Evolutionary conservation across 2,113 vertebrate species (phyloP), one percentile per base, ranked within the genome.

Genomic region (Eubucco bourcierii): DNA sequence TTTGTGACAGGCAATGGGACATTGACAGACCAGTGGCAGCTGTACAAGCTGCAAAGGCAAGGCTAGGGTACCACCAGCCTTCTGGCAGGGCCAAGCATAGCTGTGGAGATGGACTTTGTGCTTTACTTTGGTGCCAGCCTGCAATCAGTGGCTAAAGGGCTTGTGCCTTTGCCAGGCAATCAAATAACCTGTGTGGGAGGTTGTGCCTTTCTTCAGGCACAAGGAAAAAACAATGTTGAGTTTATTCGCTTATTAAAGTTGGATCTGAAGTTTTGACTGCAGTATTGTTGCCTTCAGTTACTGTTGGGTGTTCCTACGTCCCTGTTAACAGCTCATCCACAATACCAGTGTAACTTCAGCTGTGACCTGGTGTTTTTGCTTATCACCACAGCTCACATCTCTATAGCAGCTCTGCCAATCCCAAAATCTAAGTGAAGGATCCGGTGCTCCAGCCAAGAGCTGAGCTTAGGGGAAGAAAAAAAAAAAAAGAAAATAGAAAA

Each of bases 21-120:
- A 3, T 24, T 24, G 67, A 52, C 37, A 15, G 39, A 25, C n/a
- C 31, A 21, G 6, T 23, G n/a, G 14, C 29, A 88, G 21, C 24
- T 24, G 24, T 12, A 31, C 6, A 29, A 52, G 15, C 46, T 88
- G 56, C 56, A n/a, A n/a, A 71, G 29, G 25, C 41, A 75, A 75
- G 31, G 12, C 41, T 73, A 81, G 72, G 41, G 13, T 31, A 56
- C 31, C 37, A 64, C 19, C 52, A 71, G 63, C 33, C 16, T 78
- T 47, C 46, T 1, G 0, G 58, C 28, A 78, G 56, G 1, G 0
- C 12, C 0, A 1, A 29, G 37, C 47, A n/a, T 8, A 25, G 18
- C 28, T 47, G 27, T 44, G 52, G 64, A 34, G 41, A 28, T 9
- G 14, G 53, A 56, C 56, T 74, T 77, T 23, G 29, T 58, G 65